Conservation (phyloP, 2,888 invertebrate genomes). For the Malthinus flaveolus region DNA sequence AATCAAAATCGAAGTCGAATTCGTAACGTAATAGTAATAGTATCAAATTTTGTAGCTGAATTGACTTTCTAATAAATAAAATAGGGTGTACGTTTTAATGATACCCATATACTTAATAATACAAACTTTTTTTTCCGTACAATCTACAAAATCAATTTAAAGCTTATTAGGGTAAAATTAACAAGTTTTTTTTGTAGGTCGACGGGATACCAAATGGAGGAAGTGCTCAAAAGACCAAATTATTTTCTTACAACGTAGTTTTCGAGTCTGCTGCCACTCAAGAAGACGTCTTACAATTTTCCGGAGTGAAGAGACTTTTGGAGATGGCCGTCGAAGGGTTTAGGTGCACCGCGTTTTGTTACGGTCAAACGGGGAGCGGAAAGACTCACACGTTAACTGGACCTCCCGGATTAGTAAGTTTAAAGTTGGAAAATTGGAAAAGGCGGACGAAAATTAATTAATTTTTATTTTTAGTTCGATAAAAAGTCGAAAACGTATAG, state of each 20-base stretch:
- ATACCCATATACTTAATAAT: too few species aligned
- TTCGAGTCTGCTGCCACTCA: slow-evolving; percentile 90
- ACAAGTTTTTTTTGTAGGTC: slow-evolving; percentile 53
- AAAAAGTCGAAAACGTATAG: slow-evolving; percentile 56
- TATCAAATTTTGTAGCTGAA: too few species aligned
- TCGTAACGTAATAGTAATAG: too few species aligned
- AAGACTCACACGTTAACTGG: slow-evolving; percentile 96
- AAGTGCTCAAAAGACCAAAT: slow-evolving; percentile 68
- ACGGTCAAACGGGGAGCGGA: slow-evolving; percentile 95
- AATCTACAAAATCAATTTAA: too few species aligned
- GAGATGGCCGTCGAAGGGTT: slow-evolving; percentile 96
- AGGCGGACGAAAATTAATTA: neutral
- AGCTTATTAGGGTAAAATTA: too few species aligned
- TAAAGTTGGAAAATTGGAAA: neutral
- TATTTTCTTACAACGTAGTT: slow-evolving; percentile 94
- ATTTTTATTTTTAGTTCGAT: slow-evolving; percentile 44
- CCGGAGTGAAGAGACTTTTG: slow-evolving; percentile 85
- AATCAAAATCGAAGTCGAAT: too few species aligned
- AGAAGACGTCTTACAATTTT: slow-evolving; percentile 85
- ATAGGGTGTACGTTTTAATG: too few species aligned
- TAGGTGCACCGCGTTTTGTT: slow-evolving; percentile 92
- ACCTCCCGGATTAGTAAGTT: slow-evolving; percentile 78
- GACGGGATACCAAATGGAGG: slow-evolving; percentile 57
- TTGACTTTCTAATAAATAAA: too few species aligned
- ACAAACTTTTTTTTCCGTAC: too few species aligned